A percentile compares a stretch with the other conserved stretches of the same genome.
Evolutionary conservation across 2,113 vertebrate species (phyloP).

Genomic region (Trachemys scripta): DNA sequence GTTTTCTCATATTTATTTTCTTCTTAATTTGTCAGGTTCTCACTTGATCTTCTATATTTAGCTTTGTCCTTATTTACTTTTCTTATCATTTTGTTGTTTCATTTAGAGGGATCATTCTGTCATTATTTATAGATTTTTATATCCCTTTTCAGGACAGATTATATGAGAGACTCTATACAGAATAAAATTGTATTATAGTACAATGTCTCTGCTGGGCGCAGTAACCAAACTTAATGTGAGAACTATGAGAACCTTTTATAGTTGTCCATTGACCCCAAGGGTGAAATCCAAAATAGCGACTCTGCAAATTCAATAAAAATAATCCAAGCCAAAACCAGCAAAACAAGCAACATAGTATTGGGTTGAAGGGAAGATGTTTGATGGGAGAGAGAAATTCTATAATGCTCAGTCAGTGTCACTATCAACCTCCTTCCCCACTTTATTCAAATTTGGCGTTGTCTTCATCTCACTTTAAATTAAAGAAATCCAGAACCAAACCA

Average conservation of each 20-base stretch:
- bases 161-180: not conserved
- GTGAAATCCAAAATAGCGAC: not conserved
- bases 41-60: not conserved
- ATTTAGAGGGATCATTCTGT: not conserved
- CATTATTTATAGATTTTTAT: not conserved
- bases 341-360: not conserved
- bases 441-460: constrained; percentile 2
- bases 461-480: constrained; percentile 40
- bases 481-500: constrained; percentile 46
- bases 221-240: not conserved
- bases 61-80: not conserved
- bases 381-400: not conserved
- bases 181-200: not conserved
- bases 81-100: not conserved
- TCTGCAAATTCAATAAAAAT: not conserved
- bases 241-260: not conserved
- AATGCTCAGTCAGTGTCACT: not conserved
- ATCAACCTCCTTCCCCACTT: not conserved
- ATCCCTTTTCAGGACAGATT: not conserved
- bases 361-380: not conserved
- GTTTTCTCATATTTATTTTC: constrained; percentile 6
- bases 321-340: not conserved
- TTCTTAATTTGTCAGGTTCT: not conserved
- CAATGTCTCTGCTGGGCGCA: not conserved
- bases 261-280: not conserved